Evolutionary conservation across 2,888 invertebrate species (phyloP).

Genomic region (Odontothrips loti): DNA sequence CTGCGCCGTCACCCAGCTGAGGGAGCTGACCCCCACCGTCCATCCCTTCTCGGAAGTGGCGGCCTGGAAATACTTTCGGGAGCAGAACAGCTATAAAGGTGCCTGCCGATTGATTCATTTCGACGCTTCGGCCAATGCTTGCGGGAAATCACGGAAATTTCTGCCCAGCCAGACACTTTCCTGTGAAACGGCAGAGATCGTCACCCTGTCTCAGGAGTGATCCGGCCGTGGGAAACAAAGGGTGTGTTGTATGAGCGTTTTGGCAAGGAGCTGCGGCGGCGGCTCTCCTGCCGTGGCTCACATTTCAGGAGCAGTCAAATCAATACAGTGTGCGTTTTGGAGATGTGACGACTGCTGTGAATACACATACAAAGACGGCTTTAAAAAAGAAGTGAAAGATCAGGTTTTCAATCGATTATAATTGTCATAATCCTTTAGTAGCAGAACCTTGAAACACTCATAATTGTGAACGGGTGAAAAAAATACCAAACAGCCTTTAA

Average conservation of each 20-base stretch:
- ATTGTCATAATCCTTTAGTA: no score
- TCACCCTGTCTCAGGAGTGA: background rate
- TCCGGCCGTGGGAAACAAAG: background rate
- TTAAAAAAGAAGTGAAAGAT: background rate
- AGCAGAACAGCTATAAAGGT: background rate
- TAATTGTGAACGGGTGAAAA: no score
- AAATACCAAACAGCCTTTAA: no score
- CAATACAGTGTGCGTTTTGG: no score
- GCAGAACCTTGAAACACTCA: no score
- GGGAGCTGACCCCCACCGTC: no score
- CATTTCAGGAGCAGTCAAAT: no score
- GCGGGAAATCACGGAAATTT: slow-evolving; percentile 10
- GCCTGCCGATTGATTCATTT: slow-evolving; percentile 18
- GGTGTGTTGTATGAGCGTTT: no score
- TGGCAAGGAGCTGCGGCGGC: background rate
- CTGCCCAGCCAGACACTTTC: background rate
- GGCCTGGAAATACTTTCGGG: background rate
- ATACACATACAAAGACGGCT: background rate
- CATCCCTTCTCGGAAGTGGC: slow-evolving; percentile 14
- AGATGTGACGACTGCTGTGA: no score
- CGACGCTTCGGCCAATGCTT: background rate
- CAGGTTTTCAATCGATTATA: no score
- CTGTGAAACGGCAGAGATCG: background rate
- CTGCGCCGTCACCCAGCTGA: background rate
- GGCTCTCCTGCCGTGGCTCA: background rate